phyloP scores from a whole-genome alignment of 2,113 vertebrate genomes.

The Ailurus styani region DNA sequence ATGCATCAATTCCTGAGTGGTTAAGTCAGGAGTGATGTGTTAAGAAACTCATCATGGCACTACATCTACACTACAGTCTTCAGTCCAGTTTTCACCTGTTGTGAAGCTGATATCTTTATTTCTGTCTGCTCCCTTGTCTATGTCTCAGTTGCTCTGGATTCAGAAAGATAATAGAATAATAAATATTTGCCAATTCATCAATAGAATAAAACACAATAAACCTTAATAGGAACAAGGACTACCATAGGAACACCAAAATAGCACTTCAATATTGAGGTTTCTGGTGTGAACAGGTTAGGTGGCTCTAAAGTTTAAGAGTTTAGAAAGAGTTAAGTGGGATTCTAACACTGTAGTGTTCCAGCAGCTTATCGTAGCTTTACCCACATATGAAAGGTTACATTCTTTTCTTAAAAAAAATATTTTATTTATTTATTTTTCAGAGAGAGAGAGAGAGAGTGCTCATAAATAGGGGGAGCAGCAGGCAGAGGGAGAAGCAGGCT shows the following conservation, averaged over 20 bases:
- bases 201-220: neutral
- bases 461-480: neutral
- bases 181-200: neutral
- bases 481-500: neutral
- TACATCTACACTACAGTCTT: neutral
- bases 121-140: neutral
- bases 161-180: neutral
- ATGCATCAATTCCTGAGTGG: neutral
- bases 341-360: neutral
- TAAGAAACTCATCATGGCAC: neutral
- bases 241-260: neutral
- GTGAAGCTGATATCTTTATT: neutral
- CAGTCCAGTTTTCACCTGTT: neutral
- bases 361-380: neutral
- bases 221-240: neutral
- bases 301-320: neutral
- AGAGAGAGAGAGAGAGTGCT: neutral
- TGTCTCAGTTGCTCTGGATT: neutral
- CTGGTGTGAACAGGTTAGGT: neutral
- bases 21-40: neutral
- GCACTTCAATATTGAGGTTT: neutral
- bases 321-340: neutral
- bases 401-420: neutral
- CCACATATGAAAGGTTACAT: neutral
- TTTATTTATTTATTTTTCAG: neutral